Conservation (phyloP, 1,140 invertebrate genomes). For the Meloidogyne exigua region DNA sequence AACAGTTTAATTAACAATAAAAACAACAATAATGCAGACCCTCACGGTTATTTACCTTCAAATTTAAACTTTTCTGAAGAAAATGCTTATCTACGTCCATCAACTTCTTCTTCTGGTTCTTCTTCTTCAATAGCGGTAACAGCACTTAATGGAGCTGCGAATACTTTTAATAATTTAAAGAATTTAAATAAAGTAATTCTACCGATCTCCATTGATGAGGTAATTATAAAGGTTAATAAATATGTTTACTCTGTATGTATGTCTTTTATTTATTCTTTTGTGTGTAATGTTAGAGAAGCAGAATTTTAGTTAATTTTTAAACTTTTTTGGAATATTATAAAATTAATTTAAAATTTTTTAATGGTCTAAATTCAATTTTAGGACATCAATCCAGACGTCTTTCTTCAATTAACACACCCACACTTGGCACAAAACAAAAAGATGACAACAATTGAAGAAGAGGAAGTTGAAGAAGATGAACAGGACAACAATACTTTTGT, state of each 20-base stretch:
- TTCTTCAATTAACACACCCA: constrained; percentile 4
- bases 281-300: neutral
- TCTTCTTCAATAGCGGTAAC: neutral
- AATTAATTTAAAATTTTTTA: neutral
- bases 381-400: constrained; percentile 9
- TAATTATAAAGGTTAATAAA: neutral
- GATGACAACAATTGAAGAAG: neutral
- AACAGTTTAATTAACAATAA: neutral
- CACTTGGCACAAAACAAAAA: neutral
- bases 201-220: constrained; percentile 8
- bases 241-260: too few relatives aligned
- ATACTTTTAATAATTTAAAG: neutral
- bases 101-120: neutral
- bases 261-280: too few relatives aligned
- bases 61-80: neutral
- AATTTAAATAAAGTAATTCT: neutral
- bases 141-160: too few relatives aligned
- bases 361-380: too few relatives aligned
- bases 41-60: constrained; percentile 8
- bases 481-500: neutral
- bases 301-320: neutral
- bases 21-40: neutral
- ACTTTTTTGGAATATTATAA: neutral
- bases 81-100: neutral
- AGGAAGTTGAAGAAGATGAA: neutral